Conservation (phyloP, 2,113 vertebrate species). For the Phodopus roborovskii region DNA sequence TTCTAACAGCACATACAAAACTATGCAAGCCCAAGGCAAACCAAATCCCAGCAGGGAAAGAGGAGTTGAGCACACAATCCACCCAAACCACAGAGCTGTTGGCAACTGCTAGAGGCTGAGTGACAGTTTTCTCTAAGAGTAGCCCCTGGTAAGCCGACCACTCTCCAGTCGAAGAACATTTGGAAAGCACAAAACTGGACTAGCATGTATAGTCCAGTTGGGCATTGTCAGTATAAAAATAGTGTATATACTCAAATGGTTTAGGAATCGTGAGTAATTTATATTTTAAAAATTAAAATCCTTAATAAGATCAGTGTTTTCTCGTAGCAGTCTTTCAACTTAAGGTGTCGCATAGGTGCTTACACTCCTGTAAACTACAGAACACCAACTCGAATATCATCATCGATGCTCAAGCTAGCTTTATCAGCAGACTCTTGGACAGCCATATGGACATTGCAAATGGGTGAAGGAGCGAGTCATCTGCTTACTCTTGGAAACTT, state of each 20-base stretch:
- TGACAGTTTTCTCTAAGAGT: neutral
- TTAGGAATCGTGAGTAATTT: neutral
- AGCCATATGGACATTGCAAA: neutral
- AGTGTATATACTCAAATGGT: neutral
- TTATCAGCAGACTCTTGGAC: neutral
- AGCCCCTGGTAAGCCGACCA: too few species aligned
- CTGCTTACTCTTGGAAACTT: slow-evolving; percentile 6
- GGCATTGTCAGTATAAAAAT: neutral
- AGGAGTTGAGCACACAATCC: neutral
- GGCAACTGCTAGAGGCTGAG: neutral
- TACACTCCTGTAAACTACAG: neutral
- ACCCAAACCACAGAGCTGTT: neutral
- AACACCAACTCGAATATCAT: neutral
- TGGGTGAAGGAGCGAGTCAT: neutral
- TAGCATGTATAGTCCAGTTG: neutral
- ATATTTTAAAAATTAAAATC: slow-evolving; percentile 10
- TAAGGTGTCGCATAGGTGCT: neutral
- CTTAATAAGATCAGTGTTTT: neutral
- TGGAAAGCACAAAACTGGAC: neutral
- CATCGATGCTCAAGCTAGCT: neutral
- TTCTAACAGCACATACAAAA: neutral
- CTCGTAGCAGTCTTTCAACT: neutral
- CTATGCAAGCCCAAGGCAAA: neutral
- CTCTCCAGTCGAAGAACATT: neutral
- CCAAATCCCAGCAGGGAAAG: neutral